Percentiles rank a stretch among this genome's conserved stretches.
Evolutionary conservation across 2,888 invertebrate species (phyloP).

Genomic region (Endotricha flammealis): DNA sequence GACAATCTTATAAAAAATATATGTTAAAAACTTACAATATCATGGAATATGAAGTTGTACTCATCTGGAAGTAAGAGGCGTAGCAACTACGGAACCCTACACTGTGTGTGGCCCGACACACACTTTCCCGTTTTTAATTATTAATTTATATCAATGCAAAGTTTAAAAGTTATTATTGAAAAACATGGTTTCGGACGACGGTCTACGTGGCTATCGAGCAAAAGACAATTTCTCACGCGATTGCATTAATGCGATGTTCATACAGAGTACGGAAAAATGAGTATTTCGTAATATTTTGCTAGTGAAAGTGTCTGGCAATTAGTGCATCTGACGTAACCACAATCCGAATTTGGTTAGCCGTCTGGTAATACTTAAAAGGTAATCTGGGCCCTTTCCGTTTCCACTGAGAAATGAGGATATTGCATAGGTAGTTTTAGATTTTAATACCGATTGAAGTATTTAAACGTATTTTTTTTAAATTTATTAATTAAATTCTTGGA

Average conservation of each 20-base stretch:
- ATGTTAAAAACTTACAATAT: too few species aligned
- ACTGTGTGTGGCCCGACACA: too few species aligned
- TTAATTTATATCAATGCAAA: too few species aligned
- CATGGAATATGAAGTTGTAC: too few species aligned
- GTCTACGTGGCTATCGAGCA: neutral
- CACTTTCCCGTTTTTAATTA: too few species aligned
- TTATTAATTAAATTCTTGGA: too few species aligned
- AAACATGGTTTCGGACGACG: neutral
- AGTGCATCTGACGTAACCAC: conserved; percentile 34
- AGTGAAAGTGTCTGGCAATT: conserved; percentile 44
- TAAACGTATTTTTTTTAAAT: too few species aligned
- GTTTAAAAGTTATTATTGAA: too few species aligned
- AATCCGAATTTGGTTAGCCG: conserved; percentile 26
- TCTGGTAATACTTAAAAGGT: conserved; percentile 3
- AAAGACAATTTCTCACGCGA: conserved; percentile 15
- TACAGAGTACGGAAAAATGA: conserved; percentile 30
- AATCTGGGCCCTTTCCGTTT: neutral
- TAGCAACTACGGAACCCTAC: too few species aligned
- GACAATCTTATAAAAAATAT: too few species aligned
- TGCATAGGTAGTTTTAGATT: neutral
- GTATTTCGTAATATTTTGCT: conserved; percentile 34
- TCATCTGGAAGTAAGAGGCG: too few species aligned
- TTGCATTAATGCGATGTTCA: conserved; percentile 13
- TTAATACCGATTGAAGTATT: too few species aligned
- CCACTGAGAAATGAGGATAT: neutral